Base-by-base conservation (phyloP, 2,113 vertebrate genomes). In the Coreoperca whiteheadi region DNA sequence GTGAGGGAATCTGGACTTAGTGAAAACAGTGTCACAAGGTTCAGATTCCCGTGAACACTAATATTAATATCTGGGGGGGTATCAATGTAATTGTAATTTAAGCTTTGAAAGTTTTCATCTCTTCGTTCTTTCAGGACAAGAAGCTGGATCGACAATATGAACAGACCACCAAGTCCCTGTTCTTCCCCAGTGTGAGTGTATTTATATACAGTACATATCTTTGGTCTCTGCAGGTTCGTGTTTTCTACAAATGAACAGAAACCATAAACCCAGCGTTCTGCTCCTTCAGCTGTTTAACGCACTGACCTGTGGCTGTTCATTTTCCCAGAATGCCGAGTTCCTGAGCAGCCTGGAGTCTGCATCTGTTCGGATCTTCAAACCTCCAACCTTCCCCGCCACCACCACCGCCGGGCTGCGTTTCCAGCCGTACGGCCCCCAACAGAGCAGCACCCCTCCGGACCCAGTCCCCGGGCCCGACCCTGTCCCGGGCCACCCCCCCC, bases 321-420 rank as follows among this genome's bases (percentile, higher is more conserved):
- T 68, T 88, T 74, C 46, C 81, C 94, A 99, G 98, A 99, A 99
- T 0, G 96, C 96, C 0, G 98, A 99, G 91, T 96, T 99, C 95
- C 91, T 97, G 1, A 99, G 97, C 95, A 98, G 97, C 94, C 95
- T 98, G 93, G 98, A 99, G 46, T 98, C 97, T 0, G 97, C 97
- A 0, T 97, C 98, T 0, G 95, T 99, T 0, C 96, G 97, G 2
- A 96, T 99, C 80, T 94, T 98, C 90, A 99, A 98, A 73, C 96
- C 97, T 21, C 87, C 56, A 60, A 94, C 43, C 86, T 96, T 0
- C 57, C 87, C 0, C 90, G 53, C 94, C 15, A 2, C 53, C 2
- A n/a, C 51, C 43, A 14, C 60, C 2, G 28, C 51, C 3, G 51
- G 34, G 0, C 89, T 95, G 51, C 94, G 96, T 8, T 96, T 96